Evolutionary conservation across 2,113 vertebrate genomes (phyloP), one percentile per base, ranked within the genome.

Genomic region (Erpornis zantholeuca): DNA sequence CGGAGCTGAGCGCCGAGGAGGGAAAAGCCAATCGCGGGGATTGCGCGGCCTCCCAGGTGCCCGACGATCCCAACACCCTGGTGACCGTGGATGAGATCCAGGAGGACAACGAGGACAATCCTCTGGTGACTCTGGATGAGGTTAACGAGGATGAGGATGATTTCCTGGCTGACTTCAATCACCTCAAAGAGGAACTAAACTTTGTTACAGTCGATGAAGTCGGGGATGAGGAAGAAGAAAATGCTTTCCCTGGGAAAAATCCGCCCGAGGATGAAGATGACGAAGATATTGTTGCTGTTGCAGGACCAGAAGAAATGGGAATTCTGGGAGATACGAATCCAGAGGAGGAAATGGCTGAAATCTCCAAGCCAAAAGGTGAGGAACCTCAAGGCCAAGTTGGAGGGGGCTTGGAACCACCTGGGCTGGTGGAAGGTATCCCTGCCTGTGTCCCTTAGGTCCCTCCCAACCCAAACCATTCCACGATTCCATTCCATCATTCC

Each of bases 201-300:
- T 99, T 99, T 44, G 98, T 99, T 7, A 99, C 98, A 1, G 98
- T 99, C 10, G 98, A 99, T 38, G 98, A 99, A 88, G 97, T 99
- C 21, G 98, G 98, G 22, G 98, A 98, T 7, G 98, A 98, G 42
- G 92, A 95, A 12, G 93, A 97, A 2, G 92, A 94, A 12, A 28
- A 19, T 3, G 0, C 42, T 12, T 57, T 6, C 15, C 31, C 31
- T 0, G 54, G 15, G 45, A 40, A 77, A 18, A 44, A 35, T 2
- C 22, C 1, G 2, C n/a, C 60, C 0, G 16, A 53, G 52, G 54
- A 20, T 1, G 85, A 79, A 29, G 92, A 70, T 0, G 13, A 66
- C 0, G 94, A 90, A 49, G 86, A 94, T 6, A 60, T 71, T 2
- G 61, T 88, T 29, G 86, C 91, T 1, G n/a, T 93, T 28, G 70